Evolutionary conservation across 2,888 invertebrate species (phyloP).

Genomic region (Lamellibrachia satsuma): DNA sequence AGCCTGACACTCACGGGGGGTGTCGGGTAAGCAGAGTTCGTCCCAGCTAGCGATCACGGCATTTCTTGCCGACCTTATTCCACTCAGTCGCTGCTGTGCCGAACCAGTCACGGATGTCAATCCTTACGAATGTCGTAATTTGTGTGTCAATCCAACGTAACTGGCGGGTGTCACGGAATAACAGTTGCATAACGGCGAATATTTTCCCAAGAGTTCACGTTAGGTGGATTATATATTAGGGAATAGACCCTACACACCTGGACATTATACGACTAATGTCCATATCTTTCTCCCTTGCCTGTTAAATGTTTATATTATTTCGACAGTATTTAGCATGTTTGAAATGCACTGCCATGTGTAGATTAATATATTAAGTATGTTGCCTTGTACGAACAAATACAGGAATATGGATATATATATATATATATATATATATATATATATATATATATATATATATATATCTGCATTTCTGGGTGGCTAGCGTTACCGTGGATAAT

Average conservation of each 20-base stretch:
- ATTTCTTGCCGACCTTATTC: not conserved
- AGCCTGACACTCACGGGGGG: not conserved
- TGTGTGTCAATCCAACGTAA: not conserved
- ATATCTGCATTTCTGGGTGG: not conserved
- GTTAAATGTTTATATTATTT: not conserved
- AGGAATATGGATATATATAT: too few species aligned
- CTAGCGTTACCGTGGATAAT: not conserved
- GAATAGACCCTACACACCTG: not conserved
- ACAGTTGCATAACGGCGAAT: not conserved
- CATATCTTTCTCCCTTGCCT: not conserved
- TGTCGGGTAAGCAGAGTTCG: not conserved
- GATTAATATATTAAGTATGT: not conserved
- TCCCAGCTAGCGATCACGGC: not conserved
- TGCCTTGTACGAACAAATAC: not conserved
- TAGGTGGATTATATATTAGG: not conserved
- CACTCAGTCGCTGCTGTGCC: not conserved
- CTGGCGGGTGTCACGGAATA: conserved; percentile 5
- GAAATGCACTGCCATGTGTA: not conserved
- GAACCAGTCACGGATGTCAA: not conserved
- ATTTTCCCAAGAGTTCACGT: not conserved
- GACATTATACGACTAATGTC: not conserved
- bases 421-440: not conserved
- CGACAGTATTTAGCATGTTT: not conserved
- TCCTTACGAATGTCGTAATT: not conserved
- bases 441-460: not conserved